These are phyloP conservation scores for Sceloporus undulatus DNA, from an alignment of 2,113 vertebrate genomes.

Conservation along the genomic window DNA sequence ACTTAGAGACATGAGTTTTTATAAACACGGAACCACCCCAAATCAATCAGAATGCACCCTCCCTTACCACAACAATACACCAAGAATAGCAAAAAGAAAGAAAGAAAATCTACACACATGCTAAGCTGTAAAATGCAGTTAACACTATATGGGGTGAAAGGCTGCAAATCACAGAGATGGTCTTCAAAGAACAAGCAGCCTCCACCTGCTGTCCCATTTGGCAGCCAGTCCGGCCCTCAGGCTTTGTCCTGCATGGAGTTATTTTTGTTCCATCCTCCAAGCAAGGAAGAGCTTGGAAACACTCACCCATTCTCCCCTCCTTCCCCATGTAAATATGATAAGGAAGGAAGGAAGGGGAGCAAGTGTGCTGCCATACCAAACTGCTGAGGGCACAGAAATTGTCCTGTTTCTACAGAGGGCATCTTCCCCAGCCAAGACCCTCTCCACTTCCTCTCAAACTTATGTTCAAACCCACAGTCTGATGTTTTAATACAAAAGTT, in stretches of 20 bases:
- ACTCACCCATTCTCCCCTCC: constrained; percentile 29
- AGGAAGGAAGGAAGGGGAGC: constrained; percentile 21
- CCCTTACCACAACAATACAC: constrained; percentile 66
- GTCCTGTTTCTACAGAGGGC: constrained; percentile 77
- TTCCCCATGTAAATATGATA: background rate
- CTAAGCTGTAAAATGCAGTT: constrained; percentile 78
- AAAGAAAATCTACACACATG: constrained; percentile 79
- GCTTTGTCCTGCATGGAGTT: constrained; percentile 69
- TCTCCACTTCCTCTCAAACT: constrained; percentile 62
- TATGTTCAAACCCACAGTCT: constrained; percentile 72
- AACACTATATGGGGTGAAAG: constrained; percentile 75
- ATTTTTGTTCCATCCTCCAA: constrained; percentile 57
- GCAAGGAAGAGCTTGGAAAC: constrained; percentile 59
- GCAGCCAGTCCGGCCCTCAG: constrained; percentile 58
- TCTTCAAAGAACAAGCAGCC: constrained; percentile 73
- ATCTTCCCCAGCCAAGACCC: constrained; percentile 69
- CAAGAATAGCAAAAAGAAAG: constrained; percentile 74
- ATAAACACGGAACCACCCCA: constrained; percentile 29
- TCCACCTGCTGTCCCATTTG: constrained; percentile 60
- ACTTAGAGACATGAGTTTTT: constrained; percentile 49
- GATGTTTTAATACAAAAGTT: constrained; percentile 58
- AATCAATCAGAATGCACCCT: constrained; percentile 40
- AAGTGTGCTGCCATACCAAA: constrained; percentile 21
- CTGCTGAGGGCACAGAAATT: constrained; percentile 68
- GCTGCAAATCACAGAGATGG: constrained; percentile 76